Base-by-base conservation (phyloP, 1,140 invertebrate species). In the Diabrotica virgifera region DNA sequence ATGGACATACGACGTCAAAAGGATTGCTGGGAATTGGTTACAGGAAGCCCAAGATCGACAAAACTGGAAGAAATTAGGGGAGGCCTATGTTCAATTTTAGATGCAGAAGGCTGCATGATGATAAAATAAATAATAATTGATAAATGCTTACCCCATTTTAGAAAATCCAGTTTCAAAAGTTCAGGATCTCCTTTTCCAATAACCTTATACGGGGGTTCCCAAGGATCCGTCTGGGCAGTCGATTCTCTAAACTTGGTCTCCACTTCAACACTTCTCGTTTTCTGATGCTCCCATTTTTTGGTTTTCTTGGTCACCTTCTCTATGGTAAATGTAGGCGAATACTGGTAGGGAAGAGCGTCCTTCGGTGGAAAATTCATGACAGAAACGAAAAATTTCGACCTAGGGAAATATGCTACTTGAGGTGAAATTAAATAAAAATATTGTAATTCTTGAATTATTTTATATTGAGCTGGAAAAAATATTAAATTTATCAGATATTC, bases 201-300 rank as follows among this genome's bases (percentile, higher is more conserved):
- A 0, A 85, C 74, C 13, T 82, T 82, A 71, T 83, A 86, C 37
- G 83, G 79, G 0, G 86, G 83, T 59, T 90, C 85, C 85, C 91
- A 93, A 0, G 91, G 90, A 36, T 83, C 78, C 2, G 92, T 93
- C 79, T 93, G 91, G 10, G 87, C 82, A 69, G 90, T 90, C 5
- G 85, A 87, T 69, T 94, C 92, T 65, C 91, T 82, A 73, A 83
- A 90, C 69, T 89, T 81, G 0, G 90, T 93, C 79, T 93, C 90
- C 0, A 74, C 66, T 46, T 71, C 65, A 2, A 61, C 62, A 36
- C 72, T 61, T 24, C 56, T 76, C n/a, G 40, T 66, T 12, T 36
- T 65, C 5, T 50, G 14, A 10, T 13, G n/a, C 10, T 37, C 36
- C 40, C 40, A 46, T 46, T 46, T 8, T 46, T 46, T 46, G n/a